phyloP scores from a whole-genome alignment of 2,888 invertebrate genomes.

The Ophion slaviceki region DNA sequence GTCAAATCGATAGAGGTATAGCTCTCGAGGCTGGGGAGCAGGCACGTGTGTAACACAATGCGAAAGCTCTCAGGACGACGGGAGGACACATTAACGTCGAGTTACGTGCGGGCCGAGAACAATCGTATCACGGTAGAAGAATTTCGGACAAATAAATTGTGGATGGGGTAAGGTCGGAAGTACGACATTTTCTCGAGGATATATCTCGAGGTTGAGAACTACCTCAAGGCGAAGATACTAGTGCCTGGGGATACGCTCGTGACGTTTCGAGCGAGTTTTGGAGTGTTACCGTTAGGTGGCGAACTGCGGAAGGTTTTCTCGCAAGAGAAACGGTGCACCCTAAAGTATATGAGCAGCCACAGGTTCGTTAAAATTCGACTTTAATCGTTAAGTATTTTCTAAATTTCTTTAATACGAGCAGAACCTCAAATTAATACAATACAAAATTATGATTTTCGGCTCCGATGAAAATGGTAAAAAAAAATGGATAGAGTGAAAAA shows the following conservation, averaged over 20 bases:
- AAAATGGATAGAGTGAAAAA: too few species aligned
- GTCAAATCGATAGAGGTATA: neutral
- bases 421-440: too few species aligned
- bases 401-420: too few species aligned
- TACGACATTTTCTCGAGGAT: neutral
- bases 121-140: conserved; percentile 24
- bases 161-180: neutral
- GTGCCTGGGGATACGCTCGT: neutral
- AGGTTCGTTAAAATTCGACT: neutral
- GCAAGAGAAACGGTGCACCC: neutral
- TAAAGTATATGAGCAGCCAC: neutral
- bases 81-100: conserved; percentile 26
- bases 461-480: too few species aligned
- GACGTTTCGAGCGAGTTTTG: neutral
- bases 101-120: neutral
- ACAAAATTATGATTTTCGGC: too few species aligned
- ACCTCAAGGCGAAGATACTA: neutral
- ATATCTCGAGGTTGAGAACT: neutral
- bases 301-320: neutral
- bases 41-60: conserved; percentile 6
- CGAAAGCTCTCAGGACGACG: conserved; percentile 16
- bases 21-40: conserved; percentile 4
- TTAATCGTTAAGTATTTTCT: too few species aligned
- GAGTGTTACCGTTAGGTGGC: conserved; percentile 10
- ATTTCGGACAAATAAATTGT: neutral